phyloP scores from a whole-genome alignment of 2,888 invertebrate species.

The Thymelicus acteon region DNA sequence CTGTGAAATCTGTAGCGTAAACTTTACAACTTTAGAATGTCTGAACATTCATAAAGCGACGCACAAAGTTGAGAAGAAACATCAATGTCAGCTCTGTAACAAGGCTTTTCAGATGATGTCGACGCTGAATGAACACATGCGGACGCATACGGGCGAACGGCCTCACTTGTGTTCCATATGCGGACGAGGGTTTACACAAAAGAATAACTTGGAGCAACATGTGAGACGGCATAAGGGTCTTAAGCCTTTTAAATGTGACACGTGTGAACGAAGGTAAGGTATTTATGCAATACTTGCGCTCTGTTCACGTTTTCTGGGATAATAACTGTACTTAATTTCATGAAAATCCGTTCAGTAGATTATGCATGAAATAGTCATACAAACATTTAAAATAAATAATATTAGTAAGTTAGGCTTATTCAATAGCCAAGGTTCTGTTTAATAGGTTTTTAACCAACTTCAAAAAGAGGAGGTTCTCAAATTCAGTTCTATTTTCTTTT shows the following conservation, averaged over 20 bases:
- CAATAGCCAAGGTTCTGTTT: no score
- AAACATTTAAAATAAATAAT: no score
- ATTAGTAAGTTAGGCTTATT: no score
- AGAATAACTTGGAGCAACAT: constrained; percentile 85
- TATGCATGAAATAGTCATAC: no score
- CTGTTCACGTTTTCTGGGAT: no score
- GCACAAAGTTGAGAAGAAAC: constrained; percentile 67
- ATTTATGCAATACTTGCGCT: background rate
- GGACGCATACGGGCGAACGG: constrained; percentile 85
- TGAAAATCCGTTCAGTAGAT: no score
- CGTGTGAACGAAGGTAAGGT: constrained; percentile 69
- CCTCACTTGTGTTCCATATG: constrained; percentile 84
- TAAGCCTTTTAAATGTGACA: constrained; percentile 73
- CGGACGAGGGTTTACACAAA: constrained; percentile 85
- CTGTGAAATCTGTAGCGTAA: constrained; percentile 75
- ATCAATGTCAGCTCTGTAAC: constrained; percentile 76
- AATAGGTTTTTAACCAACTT: no score
- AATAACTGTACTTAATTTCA: no score
- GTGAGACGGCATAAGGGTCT: constrained; percentile 82
- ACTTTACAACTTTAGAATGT: constrained; percentile 61
- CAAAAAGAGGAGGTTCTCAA: no score
- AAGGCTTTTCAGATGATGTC: constrained; percentile 81
- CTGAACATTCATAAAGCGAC: constrained; percentile 23
- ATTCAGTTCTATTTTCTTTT: no score
- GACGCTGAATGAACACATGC: constrained; percentile 84